Evolutionary conservation across 2,888 invertebrate species (phyloP), one percentile per base, ranked within the genome.

Genomic region (Lithodes maja): DNA sequence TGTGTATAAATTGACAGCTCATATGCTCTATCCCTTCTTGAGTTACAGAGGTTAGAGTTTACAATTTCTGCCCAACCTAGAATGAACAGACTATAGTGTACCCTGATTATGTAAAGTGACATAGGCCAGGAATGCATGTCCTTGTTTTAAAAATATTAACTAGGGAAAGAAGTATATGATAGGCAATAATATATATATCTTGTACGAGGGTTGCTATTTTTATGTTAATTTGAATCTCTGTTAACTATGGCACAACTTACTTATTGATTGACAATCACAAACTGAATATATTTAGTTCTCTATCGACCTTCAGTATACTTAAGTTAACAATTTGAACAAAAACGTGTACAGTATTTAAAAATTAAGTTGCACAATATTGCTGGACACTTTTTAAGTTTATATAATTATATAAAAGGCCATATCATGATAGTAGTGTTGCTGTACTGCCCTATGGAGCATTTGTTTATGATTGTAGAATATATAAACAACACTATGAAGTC

Each of bases 231-330:
- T 85, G 85, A 85, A 85, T 85, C 85, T 85, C 85, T 74, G 9
- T 52, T n/a, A 78, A 17, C 78, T 74, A 52, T 78, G 78, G 78
- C 52, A 77, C 61, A 15, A 54, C 33, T 15, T 49, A 77, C n/a
- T 17, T 68, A 55, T 68, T 85, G 85, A 55, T 68, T 85, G 85
- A 85, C 78, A 85, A 78, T 85, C 85, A 85, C 52, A 33, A 52
- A 50, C 9, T 78, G 52, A n/a, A 61, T 78, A 61, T 68, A 7
- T 77, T 77, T 77, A 49, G 77, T 78, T 61, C 49, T 75, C 3
- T 81, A 12, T 33, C 15, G 54, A 71, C 83, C 53, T 52, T 71
- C 71, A 12, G 71, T 71, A 71, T 71, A n/a, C 17, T 17, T 17
- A 71, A 17, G n/a, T 17, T 12, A 2, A 12, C 15, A 15, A 61